A percentile compares a stretch with the other conserved stretches of the same genome.
Conservation (phyloP, 2,888 invertebrate species). For the Neoitamus cyanurus region DNA sequence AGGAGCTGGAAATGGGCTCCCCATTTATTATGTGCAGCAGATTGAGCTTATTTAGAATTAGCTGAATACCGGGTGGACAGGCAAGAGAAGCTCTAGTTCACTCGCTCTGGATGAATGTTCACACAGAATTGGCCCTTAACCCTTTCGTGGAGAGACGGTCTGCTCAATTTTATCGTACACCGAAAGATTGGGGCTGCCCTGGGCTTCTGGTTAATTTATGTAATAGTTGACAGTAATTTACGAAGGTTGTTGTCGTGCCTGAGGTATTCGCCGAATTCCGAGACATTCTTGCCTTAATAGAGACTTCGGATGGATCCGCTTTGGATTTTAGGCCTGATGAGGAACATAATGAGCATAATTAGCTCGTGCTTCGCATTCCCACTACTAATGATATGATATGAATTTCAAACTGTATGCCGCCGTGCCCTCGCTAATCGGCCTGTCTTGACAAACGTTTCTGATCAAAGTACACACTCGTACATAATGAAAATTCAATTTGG, state of each 20-base stretch:
- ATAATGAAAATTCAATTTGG: no score
- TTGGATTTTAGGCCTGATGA: not conserved
- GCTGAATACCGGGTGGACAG: not conserved
- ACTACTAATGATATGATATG: not conserved
- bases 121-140: conserved; percentile 25
- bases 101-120: not conserved
- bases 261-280: conserved; percentile 25
- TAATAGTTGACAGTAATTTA: conserved; percentile 44
- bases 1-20: not conserved
- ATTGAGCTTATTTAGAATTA: conserved; percentile 32
- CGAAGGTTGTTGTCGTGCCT: conserved; percentile 28
- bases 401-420: not conserved
- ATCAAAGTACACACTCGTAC: no score
- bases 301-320: conserved; percentile 10
- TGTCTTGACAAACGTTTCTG: no score
- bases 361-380: not conserved
- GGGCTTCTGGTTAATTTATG: conserved; percentile 33
- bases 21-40: conserved; percentile 12
- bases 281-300: conserved; percentile 23
- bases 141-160: not conserved
- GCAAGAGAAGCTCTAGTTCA: not conserved
- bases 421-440: no score
- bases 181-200: not conserved
- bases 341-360: not conserved
- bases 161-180: not conserved